Conservation (phyloP, 2,113 vertebrate genomes). For the Anguilla rostrata region DNA sequence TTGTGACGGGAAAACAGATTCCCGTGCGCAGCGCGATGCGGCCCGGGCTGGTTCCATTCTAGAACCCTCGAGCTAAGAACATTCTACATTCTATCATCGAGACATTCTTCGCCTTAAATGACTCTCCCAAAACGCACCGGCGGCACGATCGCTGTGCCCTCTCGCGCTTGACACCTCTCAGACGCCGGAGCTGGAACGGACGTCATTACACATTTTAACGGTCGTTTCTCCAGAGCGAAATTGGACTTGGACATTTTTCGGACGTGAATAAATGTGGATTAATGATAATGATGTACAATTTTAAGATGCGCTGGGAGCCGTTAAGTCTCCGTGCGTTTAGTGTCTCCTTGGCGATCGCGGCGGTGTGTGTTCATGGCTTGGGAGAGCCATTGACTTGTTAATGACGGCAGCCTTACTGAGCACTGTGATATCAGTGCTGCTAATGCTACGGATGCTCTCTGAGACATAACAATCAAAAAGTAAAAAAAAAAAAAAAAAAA, state of each 20-base stretch:
- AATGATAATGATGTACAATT: neutral
- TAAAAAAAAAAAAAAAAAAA: no score
- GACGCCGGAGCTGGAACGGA: neutral
- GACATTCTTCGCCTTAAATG: no score
- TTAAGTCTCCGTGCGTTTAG: neutral
- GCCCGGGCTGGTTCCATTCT: neutral
- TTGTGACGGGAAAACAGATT: neutral
- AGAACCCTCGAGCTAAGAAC: neutral
- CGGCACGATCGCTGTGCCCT: neutral
- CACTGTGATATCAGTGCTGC: neutral
- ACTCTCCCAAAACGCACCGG: neutral
- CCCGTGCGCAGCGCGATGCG: neutral
- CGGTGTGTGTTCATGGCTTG: neutral
- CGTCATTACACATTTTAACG: neutral
- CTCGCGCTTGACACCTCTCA: neutral
- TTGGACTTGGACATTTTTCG: neutral
- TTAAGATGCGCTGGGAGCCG: neutral
- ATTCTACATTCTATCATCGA: no score
- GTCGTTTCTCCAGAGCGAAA: neutral
- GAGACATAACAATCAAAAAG: no score
- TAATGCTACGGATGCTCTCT: no score
- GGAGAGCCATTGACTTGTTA: neutral
- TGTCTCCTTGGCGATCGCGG: neutral
- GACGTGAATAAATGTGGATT: neutral
- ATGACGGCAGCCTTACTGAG: neutral